Evolutionary conservation across 1,140 invertebrate genomes (phyloP).

Genomic region (Diabrotica virgifera): DNA sequence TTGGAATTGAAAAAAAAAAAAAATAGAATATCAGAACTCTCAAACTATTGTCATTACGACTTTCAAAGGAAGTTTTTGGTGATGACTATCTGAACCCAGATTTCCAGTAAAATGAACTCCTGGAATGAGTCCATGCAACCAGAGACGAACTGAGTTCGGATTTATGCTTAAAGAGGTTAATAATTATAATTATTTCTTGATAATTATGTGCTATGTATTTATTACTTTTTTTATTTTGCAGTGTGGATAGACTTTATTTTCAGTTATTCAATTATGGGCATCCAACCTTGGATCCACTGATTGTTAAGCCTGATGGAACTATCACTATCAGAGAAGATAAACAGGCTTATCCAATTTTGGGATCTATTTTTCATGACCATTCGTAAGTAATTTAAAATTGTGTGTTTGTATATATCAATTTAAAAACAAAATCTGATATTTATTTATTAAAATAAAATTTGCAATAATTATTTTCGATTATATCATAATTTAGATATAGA

Average conservation of each 20-base stretch:
- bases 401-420: background rate
- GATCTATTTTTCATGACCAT: conserved; percentile 80
- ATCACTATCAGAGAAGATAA: conserved; percentile 76
- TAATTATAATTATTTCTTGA: no score
- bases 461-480: conserved; percentile 3
- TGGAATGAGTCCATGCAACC: no score
- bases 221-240: conserved; percentile 50
- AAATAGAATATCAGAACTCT: no score
- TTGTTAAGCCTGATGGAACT: conserved; percentile 66
- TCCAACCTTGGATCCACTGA: conserved; percentile 77
- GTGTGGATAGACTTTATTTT: conserved; percentile 82
- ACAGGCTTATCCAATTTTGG: conserved; percentile 71
- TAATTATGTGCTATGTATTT: no score
- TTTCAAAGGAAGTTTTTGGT: no score
- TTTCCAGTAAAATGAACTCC: no score
- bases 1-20: no score
- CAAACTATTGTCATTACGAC: no score
- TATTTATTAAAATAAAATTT: conserved; percentile 4
- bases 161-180: no score
- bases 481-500: no score
- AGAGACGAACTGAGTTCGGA: no score
- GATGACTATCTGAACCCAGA: no score
- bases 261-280: conserved; percentile 77
- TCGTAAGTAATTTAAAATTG: conserved; percentile 59
- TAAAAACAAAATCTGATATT: background rate